Evolutionary conservation across 2,888 invertebrate genomes (phyloP).

Genomic region (Listrodromus nycthemerus): DNA sequence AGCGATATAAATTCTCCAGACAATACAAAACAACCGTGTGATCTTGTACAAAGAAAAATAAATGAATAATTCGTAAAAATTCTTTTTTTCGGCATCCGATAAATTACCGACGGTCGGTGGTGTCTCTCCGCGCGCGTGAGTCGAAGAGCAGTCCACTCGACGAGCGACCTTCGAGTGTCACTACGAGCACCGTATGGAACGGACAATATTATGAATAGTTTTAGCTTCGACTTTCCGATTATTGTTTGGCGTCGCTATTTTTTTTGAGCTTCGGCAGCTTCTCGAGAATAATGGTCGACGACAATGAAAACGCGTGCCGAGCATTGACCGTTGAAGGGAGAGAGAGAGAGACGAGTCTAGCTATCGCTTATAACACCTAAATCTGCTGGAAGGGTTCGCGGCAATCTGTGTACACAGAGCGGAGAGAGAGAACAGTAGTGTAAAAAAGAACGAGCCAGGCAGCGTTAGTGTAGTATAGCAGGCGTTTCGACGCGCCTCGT

Average conservation of each 20-base stretch:
- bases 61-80: neutral
- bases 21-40: neutral
- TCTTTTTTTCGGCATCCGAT: neutral
- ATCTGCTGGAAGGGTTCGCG: conserved; percentile 44
- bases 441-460: conserved; percentile 11
- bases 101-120: neutral
- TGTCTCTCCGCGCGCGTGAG: neutral
- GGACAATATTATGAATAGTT: conserved; percentile 6
- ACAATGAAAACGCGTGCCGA: conserved; percentile 40
- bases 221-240: neutral
- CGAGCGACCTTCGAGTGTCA: conserved; percentile 24
- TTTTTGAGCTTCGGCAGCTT: conserved; percentile 17
- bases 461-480: conserved; percentile 23
- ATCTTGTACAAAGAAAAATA: neutral
- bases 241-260: neutral
- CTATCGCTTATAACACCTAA: conserved; percentile 52
- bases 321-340: conserved; percentile 42
- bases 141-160: conserved; percentile 1
- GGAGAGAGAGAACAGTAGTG: conserved; percentile 6
- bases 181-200: neutral
- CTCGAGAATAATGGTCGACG: conserved; percentile 4
- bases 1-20: neutral
- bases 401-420: conserved; percentile 12
- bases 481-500: conserved; percentile 56
- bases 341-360: conserved; percentile 39